Evolutionary conservation across 2,888 invertebrate genomes (phyloP).

Genomic region (Coremacera marginata): DNA sequence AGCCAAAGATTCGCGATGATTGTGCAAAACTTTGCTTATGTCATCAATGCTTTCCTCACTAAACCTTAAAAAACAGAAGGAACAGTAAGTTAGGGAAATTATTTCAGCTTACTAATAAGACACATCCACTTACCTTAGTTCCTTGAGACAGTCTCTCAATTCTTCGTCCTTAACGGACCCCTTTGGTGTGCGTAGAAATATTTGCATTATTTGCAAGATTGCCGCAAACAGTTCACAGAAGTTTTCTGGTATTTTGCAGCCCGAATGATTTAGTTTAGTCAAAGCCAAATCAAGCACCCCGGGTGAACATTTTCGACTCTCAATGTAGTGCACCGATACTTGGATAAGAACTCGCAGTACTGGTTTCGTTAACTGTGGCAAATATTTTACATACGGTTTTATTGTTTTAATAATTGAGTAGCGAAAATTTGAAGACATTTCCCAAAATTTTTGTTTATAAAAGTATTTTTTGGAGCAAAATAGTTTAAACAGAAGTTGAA

Average conservation of each 20-base stretch:
- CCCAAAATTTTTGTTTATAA: constrained; percentile 17
- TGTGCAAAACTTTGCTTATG: constrained; percentile 70
- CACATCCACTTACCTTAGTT: constrained; percentile 64
- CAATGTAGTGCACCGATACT: constrained; percentile 69
- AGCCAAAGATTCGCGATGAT: constrained; percentile 68
- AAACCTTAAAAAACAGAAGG: constrained; percentile 58
- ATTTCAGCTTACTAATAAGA: neutral
- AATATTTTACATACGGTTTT: constrained; percentile 63
- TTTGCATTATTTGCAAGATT: constrained; percentile 70
- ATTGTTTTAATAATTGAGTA: constrained; percentile 63
- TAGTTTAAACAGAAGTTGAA: neutral
- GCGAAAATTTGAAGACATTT: constrained; percentile 65
- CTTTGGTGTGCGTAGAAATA: constrained; percentile 69
- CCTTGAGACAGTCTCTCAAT: constrained; percentile 70
- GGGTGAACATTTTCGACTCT: constrained; percentile 66
- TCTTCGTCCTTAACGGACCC: constrained; percentile 70
- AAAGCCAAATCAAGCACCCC: constrained; percentile 67
- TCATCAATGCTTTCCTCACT: constrained; percentile 71
- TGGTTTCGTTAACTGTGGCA: constrained; percentile 67
- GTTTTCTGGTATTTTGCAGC: constrained; percentile 67
- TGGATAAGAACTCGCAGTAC: constrained; percentile 68
- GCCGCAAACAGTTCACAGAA: constrained; percentile 72
- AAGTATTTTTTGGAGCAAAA: neutral
- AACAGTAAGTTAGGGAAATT: neutral
- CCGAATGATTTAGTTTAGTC: constrained; percentile 67